Evolutionary conservation across 92 coral and sea anemone species (phyloP), one percentile per base, ranked within the genome.

Genomic region (Porites rus): DNA sequence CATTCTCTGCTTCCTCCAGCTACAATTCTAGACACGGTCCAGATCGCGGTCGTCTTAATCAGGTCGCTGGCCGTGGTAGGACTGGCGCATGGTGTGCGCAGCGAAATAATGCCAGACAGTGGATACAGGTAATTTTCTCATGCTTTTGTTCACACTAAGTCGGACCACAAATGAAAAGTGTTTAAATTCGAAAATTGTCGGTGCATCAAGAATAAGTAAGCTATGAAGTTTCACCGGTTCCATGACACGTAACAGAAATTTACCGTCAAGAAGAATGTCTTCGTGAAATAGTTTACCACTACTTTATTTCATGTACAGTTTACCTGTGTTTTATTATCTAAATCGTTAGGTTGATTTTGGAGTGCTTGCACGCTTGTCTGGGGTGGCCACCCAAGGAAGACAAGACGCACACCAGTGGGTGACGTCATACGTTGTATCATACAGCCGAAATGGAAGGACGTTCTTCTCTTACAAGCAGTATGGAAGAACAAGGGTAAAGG

Each of bases 351-450:
- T 94, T 3, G 96, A 96, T 66, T 81, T 94, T 60, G 96, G 95
- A 22, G 96, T 87, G 1, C 68, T 87, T 51, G 91, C 88, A 1
- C 85, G 68, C 11, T 61, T 96, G 24, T 84, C 87, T 10, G 99
- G 96, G 4, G 84, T 93, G 66, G 99, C 98, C 12, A 96, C 99
- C 5, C 99, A 96, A 80, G 99, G 99, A 18, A 87, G 98, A 25
- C 92, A 95, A 60, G 98, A 94, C 38, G 75, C 93, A 7, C 79
- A 95, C 31, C 96, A 93, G 52, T 95, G 98, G 98, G 98, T 95
- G 76, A 88, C 76, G 20, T 76, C 92, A 1, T 95, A 95, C 65
- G 87, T 81, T 0, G 65, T 95, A 16, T 65, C 84, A 6, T 88
- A 85, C 82, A 95, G 98, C 80, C 76, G 88, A 58, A 76, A 93